A percentile compares a stretch with the other conserved stretches of the same genome.
Conservation (phyloP, 2,113 vertebrate genomes). For the Numida meleagris region DNA sequence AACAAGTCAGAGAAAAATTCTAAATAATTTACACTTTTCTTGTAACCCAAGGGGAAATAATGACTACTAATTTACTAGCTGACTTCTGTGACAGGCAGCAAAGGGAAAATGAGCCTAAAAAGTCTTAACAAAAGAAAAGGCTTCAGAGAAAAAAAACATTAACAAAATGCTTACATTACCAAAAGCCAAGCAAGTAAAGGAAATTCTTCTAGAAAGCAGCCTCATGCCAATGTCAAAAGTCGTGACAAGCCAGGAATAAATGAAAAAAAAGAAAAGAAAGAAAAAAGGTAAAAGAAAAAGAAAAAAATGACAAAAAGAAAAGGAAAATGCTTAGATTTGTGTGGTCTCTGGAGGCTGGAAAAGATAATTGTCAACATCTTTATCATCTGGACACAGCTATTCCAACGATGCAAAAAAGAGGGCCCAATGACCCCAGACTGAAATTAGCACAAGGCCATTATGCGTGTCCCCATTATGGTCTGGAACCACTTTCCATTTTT, state of each 20-base stretch:
- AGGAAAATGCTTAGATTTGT: slow-evolving; percentile 39
- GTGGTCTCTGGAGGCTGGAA: slow-evolving; percentile 20
- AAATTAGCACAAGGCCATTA: slow-evolving; percentile 32
- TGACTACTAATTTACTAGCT: neutral
- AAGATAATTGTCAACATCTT: slow-evolving; percentile 52
- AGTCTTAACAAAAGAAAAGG: neutral
- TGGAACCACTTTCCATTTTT: slow-evolving; percentile 33
- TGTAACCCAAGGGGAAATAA: neutral
- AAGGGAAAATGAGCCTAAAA: neutral
- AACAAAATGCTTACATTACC: slow-evolving; percentile 16
- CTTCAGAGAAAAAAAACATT: neutral
- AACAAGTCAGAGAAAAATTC: slow-evolving; percentile 4
- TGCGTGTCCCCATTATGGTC: neutral
- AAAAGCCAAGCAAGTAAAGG: slow-evolving; percentile 3
- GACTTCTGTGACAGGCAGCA: neutral
- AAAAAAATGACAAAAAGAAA: slow-evolving; percentile 24
- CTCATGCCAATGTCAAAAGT: slow-evolving; percentile 26
- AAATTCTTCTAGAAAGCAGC: slow-evolving; percentile 29
- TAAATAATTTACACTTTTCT: neutral
- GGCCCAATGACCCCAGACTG: slow-evolving; percentile 11
- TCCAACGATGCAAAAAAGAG: slow-evolving; percentile 28
- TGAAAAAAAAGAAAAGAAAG: slow-evolving; percentile 11
- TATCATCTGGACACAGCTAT: slow-evolving; percentile 48
- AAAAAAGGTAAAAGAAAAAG: slow-evolving; percentile 3
- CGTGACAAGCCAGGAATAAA: neutral